Evolutionary conservation across 1,140 invertebrate species (phyloP), one percentile per base, ranked within the genome.

Genomic region (Cataglyphis hispanica): DNA sequence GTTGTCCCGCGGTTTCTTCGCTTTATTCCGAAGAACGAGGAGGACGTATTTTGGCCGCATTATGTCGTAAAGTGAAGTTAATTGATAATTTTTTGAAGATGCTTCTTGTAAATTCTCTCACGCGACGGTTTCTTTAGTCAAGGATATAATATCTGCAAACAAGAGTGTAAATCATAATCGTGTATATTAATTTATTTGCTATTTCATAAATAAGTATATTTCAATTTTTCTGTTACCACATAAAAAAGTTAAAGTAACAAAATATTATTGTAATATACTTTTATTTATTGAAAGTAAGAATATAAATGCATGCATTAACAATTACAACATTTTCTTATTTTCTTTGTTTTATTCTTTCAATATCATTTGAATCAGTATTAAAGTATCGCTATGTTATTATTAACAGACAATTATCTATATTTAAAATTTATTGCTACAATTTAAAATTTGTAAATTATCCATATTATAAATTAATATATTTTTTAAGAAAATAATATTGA

Each of bases 1-100:
- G 84, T 88, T 88, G 87, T 88, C 84, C 88, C 80, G 87, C 60
- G 84, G 78, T 85, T 87, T 78, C 76, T 75, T 81, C 50, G 60
- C 74, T 75, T 81, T 91, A 87, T 87, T 69, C 50, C 22, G 7
- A 25, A 27, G 37, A 83, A 61, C 70, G 27, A 74, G 67, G 67
- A 25, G 43, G 53, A 67, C 67, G 78, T 75, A 84, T 75, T 86
- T 75, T 25, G 40, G 50, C 46, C 34, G 46, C 58, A 31, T 56
- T 58, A 64, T 46, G 25, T 72, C 61, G 37, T 66, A 84, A 69
- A 86, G 56, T 84, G 40, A 50, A 61, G 31, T 84, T 67, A 81
- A 77, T 84, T 63, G 60, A 56, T 58, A 25, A 66, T 83, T 63
- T 60, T 84, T 84, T 43, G 31, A 25, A 40, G 19, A 72, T 13